Evolutionary conservation across 2,888 invertebrate genomes (phyloP).

Genomic region (Hipparchia sbordonii): DNA sequence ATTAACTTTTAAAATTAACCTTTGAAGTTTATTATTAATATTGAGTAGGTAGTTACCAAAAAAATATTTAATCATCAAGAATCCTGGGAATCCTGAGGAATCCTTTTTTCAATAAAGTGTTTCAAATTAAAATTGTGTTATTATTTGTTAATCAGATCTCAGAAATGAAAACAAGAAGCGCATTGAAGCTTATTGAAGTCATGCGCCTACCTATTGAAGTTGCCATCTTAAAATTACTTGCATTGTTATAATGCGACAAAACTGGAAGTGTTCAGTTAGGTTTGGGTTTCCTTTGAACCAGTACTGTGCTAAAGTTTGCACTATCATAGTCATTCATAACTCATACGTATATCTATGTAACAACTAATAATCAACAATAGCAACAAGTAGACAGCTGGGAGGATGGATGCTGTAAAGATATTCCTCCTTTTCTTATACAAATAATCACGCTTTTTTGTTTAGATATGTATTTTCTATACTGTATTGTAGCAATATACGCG

Average conservation of each 20-base stretch:
- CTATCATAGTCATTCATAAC: conserved; percentile 63
- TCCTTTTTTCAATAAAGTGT: no score
- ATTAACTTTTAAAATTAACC: no score
- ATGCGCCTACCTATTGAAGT: not conserved
- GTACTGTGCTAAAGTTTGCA: conserved; percentile 47
- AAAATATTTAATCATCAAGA: no score
- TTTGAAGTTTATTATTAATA: no score
- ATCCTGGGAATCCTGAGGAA: no score
- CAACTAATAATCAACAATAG: conserved; percentile 58
- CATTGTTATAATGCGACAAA: conserved; percentile 34
- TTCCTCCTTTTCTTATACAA: conserved; percentile 56
- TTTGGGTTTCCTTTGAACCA: conserved; percentile 28
- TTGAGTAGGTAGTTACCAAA: no score
- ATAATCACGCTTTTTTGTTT: conserved; percentile 61
- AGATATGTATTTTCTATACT: conserved; percentile 60
- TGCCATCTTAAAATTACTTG: conserved; percentile 36
- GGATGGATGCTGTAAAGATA: conserved; percentile 72
- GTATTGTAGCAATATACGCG: conserved; percentile 49
- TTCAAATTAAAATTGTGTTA: no score
- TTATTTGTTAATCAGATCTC: no score
- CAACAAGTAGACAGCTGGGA: conserved; percentile 80
- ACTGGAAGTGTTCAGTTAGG: conserved; percentile 23
- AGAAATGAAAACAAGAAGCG: not conserved
- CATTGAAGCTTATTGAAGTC: no score
- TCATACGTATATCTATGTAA: conserved; percentile 56